Percentiles rank a stretch among this genome's conserved stretches.
Evolutionary conservation across 92 coral and sea anemone genomes (phyloP).

Genomic region (Epizoanthus scotinus): DNA sequence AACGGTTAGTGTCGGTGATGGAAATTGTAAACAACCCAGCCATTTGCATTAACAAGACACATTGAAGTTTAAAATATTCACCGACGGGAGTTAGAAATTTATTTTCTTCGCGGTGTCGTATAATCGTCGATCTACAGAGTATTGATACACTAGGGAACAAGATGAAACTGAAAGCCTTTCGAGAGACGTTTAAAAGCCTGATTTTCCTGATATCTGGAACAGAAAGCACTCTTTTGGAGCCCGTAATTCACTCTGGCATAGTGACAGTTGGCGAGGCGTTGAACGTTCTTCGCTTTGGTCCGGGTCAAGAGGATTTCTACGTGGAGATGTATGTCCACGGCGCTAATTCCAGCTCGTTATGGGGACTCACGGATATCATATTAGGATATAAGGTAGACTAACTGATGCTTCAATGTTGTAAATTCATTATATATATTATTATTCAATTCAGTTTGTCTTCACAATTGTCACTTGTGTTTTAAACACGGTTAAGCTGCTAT

Average conservation of each 20-base stretch:
- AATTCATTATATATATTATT: too few species aligned
- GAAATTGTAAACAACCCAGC: too few species aligned
- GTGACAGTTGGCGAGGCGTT: constrained; percentile 33
- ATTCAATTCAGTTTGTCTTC: too few species aligned
- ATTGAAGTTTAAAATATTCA: not conserved
- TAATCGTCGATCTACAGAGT: not conserved
- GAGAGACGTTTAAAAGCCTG: constrained; percentile 30
- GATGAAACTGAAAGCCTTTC: not conserved
- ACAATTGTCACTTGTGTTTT: too few species aligned
- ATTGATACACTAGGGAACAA: not conserved
- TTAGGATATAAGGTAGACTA: constrained; percentile 27
- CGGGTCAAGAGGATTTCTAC: constrained; percentile 30
- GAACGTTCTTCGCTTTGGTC: constrained; percentile 28
- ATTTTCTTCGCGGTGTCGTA: too few species aligned
- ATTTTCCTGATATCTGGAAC: constrained; percentile 5
- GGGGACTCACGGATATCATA: constrained; percentile 33
- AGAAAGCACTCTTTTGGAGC: constrained; percentile 24
- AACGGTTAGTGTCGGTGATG: too few species aligned
- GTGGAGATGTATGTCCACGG: constrained; percentile 23
- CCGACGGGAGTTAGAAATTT: not conserved
- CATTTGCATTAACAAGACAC: too few species aligned
- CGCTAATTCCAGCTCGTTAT: not conserved
- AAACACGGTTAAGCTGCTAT: too few species aligned
- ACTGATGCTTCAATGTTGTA: too few species aligned
- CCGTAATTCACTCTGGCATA: constrained; percentile 22